Conservation (phyloP, 2,797 vertebrate species). For the Echiichthys vipera region DNA sequence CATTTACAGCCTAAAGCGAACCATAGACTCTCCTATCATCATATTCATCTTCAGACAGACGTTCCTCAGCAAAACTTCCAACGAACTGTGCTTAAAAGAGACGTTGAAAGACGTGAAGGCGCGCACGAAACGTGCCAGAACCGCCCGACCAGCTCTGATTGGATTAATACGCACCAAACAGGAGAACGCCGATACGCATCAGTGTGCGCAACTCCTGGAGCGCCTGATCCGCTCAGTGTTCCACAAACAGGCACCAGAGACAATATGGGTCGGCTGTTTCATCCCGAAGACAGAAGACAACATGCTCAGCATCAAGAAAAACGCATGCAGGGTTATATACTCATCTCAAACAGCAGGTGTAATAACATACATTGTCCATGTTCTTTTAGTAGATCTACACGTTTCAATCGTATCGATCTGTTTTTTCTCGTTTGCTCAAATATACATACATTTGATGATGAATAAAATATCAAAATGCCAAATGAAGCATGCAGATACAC, state of each 20-base stretch:
- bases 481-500: neutral
- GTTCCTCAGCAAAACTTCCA: conserved; percentile 61
- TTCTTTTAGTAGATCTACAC: neutral
- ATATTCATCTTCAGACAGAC: conserved; percentile 82
- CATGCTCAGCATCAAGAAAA: conserved; percentile 77
- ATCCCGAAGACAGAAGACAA: conserved; percentile 64
- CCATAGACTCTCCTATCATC: conserved; percentile 77
- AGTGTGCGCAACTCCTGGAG: conserved; percentile 73
- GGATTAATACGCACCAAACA: conserved; percentile 75
- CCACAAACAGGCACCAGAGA: conserved; percentile 70
- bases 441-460: neutral
- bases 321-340: conserved; percentile 72
- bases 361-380: neutral
- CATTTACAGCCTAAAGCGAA: conserved; percentile 54
- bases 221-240: conserved; percentile 79
- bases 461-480: neutral
- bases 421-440: neutral
- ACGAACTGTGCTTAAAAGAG: conserved; percentile 69
- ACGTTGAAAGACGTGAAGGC: conserved; percentile 83
- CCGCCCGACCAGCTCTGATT: conserved; percentile 75
- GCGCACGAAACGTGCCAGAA: conserved; percentile 68
- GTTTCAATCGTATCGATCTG: neutral
- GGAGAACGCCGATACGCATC: conserved; percentile 62
- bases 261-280: conserved; percentile 83
- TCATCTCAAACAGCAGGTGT: conserved; percentile 80